phyloP scores from a whole-genome alignment of 1,140 invertebrate species.

The Pygmarrhopalites habei region DNA sequence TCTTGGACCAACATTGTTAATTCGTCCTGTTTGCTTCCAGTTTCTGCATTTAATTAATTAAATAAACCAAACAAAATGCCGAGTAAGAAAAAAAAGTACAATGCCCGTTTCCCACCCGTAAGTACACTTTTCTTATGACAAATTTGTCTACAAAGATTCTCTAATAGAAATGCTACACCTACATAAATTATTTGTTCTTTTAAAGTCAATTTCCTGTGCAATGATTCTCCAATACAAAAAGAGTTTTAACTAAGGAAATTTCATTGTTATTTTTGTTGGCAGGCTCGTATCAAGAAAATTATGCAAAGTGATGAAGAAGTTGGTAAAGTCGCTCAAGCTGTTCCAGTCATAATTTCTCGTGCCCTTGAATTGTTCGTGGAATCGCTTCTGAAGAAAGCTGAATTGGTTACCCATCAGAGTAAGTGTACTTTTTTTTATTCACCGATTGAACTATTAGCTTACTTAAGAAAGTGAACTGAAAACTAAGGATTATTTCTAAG shows the following conservation, averaged over 20 bases:
- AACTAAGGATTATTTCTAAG: too few relatives aligned
- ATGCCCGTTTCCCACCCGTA: constrained; percentile 89
- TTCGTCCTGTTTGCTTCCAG: too few relatives aligned
- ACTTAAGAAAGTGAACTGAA: too few relatives aligned
- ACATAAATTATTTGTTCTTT: neutral
- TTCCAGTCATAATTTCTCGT: constrained; percentile 95
- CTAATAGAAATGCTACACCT: too few relatives aligned
- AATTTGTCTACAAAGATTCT: neutral
- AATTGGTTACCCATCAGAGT: constrained; percentile 81
- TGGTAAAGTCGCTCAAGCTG: constrained; percentile 95
- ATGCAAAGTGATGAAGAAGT: constrained; percentile 99
- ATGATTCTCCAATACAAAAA: too few relatives aligned
- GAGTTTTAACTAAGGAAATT: too few relatives aligned
- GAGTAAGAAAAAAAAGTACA: constrained; percentile 94
- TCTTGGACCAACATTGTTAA: too few relatives aligned
- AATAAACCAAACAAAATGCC: too few relatives aligned
- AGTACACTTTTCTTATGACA: constrained; percentile 46
- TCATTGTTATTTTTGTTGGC: constrained; percentile 43
- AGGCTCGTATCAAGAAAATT: constrained; percentile 98
- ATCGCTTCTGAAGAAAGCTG: constrained; percentile 78
- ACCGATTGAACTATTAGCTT: too few relatives aligned
- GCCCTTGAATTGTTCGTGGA: constrained; percentile 93
- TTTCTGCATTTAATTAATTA: too few relatives aligned
- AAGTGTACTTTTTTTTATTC: too few relatives aligned
- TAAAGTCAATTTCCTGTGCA: too few relatives aligned